Evolutionary conservation across 1,140 invertebrate genomes (phyloP).

Genomic region (Zaprionus kolodkinae): DNA sequence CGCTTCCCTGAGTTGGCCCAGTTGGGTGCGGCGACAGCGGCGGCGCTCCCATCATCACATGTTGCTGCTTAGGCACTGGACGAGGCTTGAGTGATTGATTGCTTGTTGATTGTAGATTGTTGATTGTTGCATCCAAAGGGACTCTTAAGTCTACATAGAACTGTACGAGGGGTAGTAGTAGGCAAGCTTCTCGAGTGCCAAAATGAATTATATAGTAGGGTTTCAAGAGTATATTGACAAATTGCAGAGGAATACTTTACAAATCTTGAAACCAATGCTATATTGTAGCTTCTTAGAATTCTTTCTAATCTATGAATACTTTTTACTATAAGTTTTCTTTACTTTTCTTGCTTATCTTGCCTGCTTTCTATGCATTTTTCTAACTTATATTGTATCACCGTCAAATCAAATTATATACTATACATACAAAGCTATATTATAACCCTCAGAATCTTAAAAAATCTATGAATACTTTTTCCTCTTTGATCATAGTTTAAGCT

Average conservation of each 20-base stretch:
- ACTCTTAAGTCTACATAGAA: constrained; percentile 25
- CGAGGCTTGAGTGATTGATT: constrained; percentile 59
- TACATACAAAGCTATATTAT: too few relatives aligned
- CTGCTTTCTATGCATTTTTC: too few relatives aligned
- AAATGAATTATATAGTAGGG: neutral
- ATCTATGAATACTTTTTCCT: too few relatives aligned
- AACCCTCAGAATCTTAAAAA: too few relatives aligned
- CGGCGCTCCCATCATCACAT: constrained; percentile 41
- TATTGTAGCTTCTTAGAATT: too few relatives aligned
- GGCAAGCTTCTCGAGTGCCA: neutral
- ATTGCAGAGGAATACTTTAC: neutral
- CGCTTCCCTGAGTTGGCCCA: neutral
- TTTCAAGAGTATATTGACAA: neutral
- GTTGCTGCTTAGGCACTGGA: constrained; percentile 35
- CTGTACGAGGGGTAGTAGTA: neutral
- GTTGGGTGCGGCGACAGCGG: neutral
- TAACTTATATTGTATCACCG: too few relatives aligned
- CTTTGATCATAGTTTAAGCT: neutral
- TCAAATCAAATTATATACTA: too few relatives aligned
- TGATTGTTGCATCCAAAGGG: constrained; percentile 53
- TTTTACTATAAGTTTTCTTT: too few relatives aligned
- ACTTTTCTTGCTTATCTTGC: too few relatives aligned
- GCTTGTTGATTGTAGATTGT: constrained; percentile 58
- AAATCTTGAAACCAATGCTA: neutral
- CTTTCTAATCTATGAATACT: too few relatives aligned